A percentile compares a stretch with the other conserved stretches of the same genome.
phyloP scores from a whole-genome alignment of 2,113 vertebrate species.

The Carassius auratus region DNA sequence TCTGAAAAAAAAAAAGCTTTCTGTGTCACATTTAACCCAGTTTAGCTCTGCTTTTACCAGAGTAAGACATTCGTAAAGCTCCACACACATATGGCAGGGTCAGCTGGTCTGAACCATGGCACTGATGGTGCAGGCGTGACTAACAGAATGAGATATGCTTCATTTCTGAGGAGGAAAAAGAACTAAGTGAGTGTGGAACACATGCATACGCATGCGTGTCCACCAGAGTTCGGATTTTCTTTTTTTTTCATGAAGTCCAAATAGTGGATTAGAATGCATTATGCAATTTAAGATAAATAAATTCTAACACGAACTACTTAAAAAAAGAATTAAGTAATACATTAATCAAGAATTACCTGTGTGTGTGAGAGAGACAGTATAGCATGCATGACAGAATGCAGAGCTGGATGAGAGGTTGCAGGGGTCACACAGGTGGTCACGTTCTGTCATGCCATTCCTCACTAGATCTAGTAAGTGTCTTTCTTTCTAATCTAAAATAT shows the following conservation, averaged over 20 bases:
- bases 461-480: slow-evolving; percentile 7
- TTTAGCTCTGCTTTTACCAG: slow-evolving; percentile 38
- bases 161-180: slow-evolving; percentile 27
- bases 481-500: neutral
- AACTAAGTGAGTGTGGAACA: neutral
- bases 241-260: neutral
- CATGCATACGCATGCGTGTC: neutral
- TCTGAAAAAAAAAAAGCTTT: neutral
- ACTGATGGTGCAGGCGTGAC: slow-evolving; percentile 6
- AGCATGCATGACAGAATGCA: neutral
- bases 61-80: slow-evolving; percentile 44
- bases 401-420: slow-evolving; percentile 32
- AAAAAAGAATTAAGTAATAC: no score
- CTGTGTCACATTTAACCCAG: slow-evolving; percentile 33
- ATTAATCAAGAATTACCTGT: no score
- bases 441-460: slow-evolving; percentile 47
- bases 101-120: slow-evolving; percentile 35
- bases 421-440: slow-evolving; percentile 69
- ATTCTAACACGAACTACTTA: no score
- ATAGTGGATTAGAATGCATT: neutral
- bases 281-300: neutral
- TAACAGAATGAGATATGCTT: slow-evolving; percentile 41
- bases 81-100: slow-evolving; percentile 40
- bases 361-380: neutral
- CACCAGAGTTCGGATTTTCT: neutral